phyloP scores from a whole-genome alignment of 2,888 invertebrate genomes.

The Trichogramma evanescens region DNA sequence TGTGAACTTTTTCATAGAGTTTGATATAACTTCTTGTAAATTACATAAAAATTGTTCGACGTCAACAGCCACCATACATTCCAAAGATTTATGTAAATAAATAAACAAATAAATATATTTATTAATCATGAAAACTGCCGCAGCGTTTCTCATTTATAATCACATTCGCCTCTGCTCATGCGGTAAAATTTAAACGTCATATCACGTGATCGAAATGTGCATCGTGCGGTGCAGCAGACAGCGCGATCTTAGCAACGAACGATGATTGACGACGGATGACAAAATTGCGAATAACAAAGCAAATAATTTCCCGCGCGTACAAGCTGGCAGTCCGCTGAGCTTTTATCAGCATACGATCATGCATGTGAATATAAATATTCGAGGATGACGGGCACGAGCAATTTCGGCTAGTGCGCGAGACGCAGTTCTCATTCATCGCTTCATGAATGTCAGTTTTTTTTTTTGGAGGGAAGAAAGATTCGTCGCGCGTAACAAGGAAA shows the following conservation, averaged over 20 bases:
- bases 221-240: constrained; percentile 9
- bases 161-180: not conserved
- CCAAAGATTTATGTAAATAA: constrained; percentile 19
- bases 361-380: no score
- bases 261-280: no score
- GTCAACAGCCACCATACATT: not conserved
- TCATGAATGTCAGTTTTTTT: no score
- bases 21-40: constrained; percentile 20
- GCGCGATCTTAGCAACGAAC: constrained; percentile 2
- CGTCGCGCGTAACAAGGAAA: no score
- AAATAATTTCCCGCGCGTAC: no score
- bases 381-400: no score
- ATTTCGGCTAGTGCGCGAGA: no score
- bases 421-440: no score
- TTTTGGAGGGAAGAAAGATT: no score
- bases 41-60: constrained; percentile 13
- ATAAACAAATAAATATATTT: constrained; percentile 19
- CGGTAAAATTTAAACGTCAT: not conserved
- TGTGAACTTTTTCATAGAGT: constrained; percentile 2
- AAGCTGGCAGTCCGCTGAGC: no score
- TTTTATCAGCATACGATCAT: no score
- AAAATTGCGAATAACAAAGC: no score
- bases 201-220: constrained; percentile 9
- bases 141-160: not conserved
- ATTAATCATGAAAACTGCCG: not conserved